A percentile compares a stretch with the other conserved stretches of the same genome.
These are phyloP conservation scores for Dermatophagoides farinae DNA, from an alignment of 1,140 invertebrate species.

Conservation along the genomic window DNA sequence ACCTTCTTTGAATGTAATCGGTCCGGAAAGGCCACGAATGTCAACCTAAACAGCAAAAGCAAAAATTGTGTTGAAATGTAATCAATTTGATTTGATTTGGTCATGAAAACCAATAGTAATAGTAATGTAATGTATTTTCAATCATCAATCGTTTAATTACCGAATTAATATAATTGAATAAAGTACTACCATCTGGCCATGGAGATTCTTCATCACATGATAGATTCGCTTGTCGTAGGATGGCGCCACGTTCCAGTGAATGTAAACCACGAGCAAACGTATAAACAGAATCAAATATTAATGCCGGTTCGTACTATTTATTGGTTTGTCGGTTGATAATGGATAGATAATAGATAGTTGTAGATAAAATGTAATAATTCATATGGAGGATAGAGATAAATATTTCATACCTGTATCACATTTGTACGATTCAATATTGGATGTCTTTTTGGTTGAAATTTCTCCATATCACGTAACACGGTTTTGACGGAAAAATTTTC, in stretches of 20 bases:
- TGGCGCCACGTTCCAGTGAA: constrained; percentile 42
- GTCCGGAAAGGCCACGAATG: constrained; percentile 62
- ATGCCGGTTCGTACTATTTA: constrained; percentile 60
- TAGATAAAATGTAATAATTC: not conserved
- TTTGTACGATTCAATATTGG: constrained; percentile 50
- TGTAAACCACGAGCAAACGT: constrained; percentile 59
- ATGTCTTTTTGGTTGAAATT: constrained; percentile 52
- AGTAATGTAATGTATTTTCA: no score
- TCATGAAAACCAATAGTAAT: no score
- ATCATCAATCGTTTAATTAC: no score
- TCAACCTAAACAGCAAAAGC: constrained; percentile 36
- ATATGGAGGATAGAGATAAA: not conserved
- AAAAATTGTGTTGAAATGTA: not conserved
- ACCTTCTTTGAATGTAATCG: constrained; percentile 63
- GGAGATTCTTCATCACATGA: constrained; percentile 59
- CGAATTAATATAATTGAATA: constrained; percentile 75
- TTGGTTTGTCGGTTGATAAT: constrained; percentile 21
- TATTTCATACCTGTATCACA: constrained; percentile 42
- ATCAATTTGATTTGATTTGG: no score
- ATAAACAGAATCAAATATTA: constrained; percentile 76
- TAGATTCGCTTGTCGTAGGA: constrained; percentile 40
- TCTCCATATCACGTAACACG: constrained; percentile 61
- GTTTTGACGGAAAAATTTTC: constrained; percentile 49
- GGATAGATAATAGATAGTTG: not conserved
- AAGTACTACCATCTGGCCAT: constrained; percentile 60